phyloP scores from a whole-genome alignment of 2,797 vertebrate species.

The Kryptopterus vitreolus region DNA sequence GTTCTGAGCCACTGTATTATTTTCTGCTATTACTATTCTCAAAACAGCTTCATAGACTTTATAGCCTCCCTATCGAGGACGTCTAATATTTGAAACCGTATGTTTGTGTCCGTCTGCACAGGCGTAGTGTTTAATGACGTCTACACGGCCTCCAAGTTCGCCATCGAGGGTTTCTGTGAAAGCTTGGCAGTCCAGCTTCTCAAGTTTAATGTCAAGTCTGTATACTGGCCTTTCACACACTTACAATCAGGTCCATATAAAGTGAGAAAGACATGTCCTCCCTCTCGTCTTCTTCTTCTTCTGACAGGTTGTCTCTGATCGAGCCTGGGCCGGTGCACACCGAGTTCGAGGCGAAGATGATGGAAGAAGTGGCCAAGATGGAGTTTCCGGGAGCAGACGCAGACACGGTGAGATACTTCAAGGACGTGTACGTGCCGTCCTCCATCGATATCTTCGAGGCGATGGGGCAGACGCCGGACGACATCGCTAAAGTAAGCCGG shows the following conservation, averaged over 20 bases:
- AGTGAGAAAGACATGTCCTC: background rate
- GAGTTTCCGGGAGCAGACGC: constrained; percentile 82
- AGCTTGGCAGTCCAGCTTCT: constrained; percentile 89
- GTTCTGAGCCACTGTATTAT: background rate
- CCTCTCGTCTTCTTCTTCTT: background rate
- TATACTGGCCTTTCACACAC: constrained; percentile 31
- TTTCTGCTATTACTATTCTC: background rate
- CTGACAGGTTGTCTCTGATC: constrained; percentile 84
- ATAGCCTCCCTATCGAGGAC: background rate
- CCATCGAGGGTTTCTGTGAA: constrained; percentile 94
- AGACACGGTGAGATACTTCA: constrained; percentile 83
- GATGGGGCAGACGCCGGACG: constrained; percentile 84
- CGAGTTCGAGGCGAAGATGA: constrained; percentile 87
- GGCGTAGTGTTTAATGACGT: constrained; percentile 91
- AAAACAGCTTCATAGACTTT: background rate
- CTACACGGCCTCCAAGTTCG: constrained; percentile 93
- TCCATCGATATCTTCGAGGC: constrained; percentile 85
- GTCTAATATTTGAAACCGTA: background rate
- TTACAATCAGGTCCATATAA: background rate
- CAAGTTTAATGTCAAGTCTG: constrained; percentile 89
- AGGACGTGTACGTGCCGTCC: constrained; percentile 85
- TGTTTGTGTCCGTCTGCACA: constrained; percentile 55
- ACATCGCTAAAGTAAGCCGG: constrained; percentile 80
- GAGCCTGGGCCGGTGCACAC: constrained; percentile 91
- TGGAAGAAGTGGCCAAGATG: constrained; percentile 81